These are phyloP conservation scores for Chromis chromis DNA, from an alignment of 2,797 vertebrate species.

Conservation along the genomic window DNA sequence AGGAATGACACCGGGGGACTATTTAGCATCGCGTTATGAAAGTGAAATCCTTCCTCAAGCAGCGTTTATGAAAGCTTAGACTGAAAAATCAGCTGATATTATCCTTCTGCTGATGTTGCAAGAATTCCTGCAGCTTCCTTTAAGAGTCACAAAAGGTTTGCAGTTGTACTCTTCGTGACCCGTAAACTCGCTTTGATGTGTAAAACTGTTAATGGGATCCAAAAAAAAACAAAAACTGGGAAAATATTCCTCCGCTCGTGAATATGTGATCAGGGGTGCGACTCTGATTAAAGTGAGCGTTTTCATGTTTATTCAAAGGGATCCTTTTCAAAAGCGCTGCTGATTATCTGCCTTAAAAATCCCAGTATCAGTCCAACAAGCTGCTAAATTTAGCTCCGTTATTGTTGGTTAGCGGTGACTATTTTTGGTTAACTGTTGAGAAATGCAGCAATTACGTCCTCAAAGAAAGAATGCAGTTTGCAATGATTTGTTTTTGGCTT, in stretches of 20 bases:
- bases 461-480: too few relatives aligned
- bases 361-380: too few relatives aligned
- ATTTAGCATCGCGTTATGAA: too few relatives aligned
- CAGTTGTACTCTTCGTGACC: background rate
- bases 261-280: background rate
- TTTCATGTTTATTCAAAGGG: background rate
- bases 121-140: background rate
- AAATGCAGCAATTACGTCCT: too few relatives aligned
- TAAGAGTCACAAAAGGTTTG: background rate
- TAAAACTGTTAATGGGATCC: background rate
- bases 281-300: background rate
- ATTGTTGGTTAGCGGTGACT: too few relatives aligned
- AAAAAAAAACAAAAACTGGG: too few relatives aligned
- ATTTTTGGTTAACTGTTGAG: too few relatives aligned
- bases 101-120: background rate
- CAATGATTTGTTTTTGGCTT: too few relatives aligned
- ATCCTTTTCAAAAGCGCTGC: too few relatives aligned
- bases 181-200: background rate
- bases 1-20: background rate
- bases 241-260: background rate
- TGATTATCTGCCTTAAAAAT: too few relatives aligned
- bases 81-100: slow-evolving; percentile 12
- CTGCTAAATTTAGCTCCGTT: too few relatives aligned
- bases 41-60: too few relatives aligned
- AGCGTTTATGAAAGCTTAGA: background rate